Percentiles rank a stretch among this genome's conserved stretches.
Conservation (phyloP, 2,888 invertebrate species). For the Itoplectis maculator region DNA sequence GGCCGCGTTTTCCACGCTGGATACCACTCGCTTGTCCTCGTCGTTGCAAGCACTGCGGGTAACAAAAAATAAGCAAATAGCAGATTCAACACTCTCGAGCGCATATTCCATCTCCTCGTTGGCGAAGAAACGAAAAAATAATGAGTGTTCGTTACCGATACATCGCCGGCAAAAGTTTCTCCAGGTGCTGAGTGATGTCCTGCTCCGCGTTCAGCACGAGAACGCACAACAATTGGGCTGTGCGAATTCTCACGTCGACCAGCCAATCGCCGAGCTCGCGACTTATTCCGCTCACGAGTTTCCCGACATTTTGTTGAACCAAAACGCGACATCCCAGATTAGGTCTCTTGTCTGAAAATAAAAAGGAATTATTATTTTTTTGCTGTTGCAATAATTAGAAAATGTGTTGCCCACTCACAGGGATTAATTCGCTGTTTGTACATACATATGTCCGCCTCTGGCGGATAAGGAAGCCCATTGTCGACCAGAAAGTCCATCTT, state of each 20-base stretch:
- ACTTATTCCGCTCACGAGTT: slow-evolving; percentile 90
- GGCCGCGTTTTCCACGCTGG: slow-evolving; percentile 88
- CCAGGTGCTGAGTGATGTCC: slow-evolving; percentile 89
- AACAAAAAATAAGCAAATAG: slow-evolving; percentile 23
- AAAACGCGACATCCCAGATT: slow-evolving; percentile 94
- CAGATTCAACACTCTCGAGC: no score
- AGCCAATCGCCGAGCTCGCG: slow-evolving; percentile 93
- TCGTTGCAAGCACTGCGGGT: slow-evolving; percentile 87
- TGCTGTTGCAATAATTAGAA: no score
- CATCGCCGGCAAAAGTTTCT: slow-evolving; percentile 87
- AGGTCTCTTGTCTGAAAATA: slow-evolving; percentile 89
- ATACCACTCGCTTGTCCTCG: slow-evolving; percentile 88
- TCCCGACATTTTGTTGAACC: slow-evolving; percentile 90
- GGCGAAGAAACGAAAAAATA: no score
- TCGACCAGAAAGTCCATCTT: slow-evolving; percentile 91
- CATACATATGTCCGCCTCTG: slow-evolving; percentile 64
- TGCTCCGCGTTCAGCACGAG: slow-evolving; percentile 91
- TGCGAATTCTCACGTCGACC: slow-evolving; percentile 87
- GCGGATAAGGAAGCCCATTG: slow-evolving; percentile 90
- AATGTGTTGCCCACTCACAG: no score
- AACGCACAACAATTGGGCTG: slow-evolving; percentile 90
- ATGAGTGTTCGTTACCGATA: slow-evolving; percentile 82
- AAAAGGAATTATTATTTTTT: slow-evolving; percentile 37
- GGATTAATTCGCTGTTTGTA: no score
- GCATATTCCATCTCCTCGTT: no score